A percentile compares a stretch with the other conserved stretches of the same genome.
Conservation (phyloP, 2,113 vertebrate species). For the Mungos mungo region DNA sequence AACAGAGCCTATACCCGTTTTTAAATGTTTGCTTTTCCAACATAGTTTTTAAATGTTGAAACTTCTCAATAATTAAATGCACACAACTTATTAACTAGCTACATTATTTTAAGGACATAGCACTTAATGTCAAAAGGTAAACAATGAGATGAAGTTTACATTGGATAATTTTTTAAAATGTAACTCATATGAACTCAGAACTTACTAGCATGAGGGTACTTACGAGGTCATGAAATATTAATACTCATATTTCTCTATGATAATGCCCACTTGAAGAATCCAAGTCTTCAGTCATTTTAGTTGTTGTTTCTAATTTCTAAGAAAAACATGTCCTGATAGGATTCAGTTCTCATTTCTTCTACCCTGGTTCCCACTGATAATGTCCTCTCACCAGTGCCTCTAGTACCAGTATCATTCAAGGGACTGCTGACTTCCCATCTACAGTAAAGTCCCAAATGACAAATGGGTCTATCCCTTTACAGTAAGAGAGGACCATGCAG, state of each 20-base stretch:
- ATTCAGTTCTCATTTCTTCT: neutral
- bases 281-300: neutral
- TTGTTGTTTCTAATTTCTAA: neutral
- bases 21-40: neutral
- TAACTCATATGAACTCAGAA: neutral
- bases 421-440: neutral
- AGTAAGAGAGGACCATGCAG: neutral
- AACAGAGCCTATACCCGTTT: neutral
- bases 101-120: neutral
- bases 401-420: rapidly evolving
- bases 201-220: neutral
- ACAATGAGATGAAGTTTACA: neutral
- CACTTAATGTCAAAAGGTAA: neutral
- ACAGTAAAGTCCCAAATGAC: neutral
- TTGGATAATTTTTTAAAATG: neutral
- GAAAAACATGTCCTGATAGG: neutral
- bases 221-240: neutral
- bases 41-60: neutral
- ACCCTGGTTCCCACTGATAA: neutral
- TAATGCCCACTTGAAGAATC: neutral
- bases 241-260: neutral
- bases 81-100: neutral
- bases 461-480: neutral
- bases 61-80: neutral
- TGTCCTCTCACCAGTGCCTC: rapidly evolving